Percentiles rank a stretch among this genome's conserved stretches.
Conservation (phyloP, 2,797 vertebrate species). For the Mastacembelus armatus region DNA sequence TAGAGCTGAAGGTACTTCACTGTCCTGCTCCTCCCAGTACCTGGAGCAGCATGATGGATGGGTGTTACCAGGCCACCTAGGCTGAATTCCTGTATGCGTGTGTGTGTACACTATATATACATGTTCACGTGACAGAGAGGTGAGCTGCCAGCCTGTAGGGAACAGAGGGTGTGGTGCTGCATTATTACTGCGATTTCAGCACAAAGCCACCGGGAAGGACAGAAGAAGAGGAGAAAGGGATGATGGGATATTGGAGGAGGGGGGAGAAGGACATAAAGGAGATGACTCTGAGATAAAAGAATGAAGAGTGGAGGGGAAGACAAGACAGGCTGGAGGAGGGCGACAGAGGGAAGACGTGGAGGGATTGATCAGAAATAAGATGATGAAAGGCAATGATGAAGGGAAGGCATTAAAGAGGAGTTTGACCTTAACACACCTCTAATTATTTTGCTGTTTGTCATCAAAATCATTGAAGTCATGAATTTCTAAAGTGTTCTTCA, state of each 20-base stretch:
- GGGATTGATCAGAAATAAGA: slow-evolving; percentile 51
- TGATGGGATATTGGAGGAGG: slow-evolving; percentile 48
- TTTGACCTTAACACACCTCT: slow-evolving; percentile 12
- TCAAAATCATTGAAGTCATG: background rate
- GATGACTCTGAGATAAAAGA: slow-evolving; percentile 32
- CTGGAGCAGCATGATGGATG: slow-evolving; percentile 66
- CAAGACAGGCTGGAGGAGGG: background rate
- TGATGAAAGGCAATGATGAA: slow-evolving; percentile 46
- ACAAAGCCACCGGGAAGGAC: slow-evolving; percentile 63
- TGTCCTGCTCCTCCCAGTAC: slow-evolving; percentile 27
- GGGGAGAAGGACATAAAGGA: slow-evolving; percentile 4
- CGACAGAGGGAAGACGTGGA: slow-evolving; percentile 1
- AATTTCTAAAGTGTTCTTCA: background rate
- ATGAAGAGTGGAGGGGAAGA: slow-evolving; percentile 16
- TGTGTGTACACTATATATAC: slow-evolving; percentile 34
- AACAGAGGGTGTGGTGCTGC: slow-evolving; percentile 49
- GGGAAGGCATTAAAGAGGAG: slow-evolving; percentile 37
- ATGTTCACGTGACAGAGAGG: slow-evolving; percentile 28
- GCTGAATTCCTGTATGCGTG: slow-evolving; percentile 19
- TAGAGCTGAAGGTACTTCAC: slow-evolving; percentile 4
- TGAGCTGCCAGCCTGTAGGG: slow-evolving; percentile 41
- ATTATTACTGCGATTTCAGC: slow-evolving; percentile 69
- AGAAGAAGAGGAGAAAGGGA: slow-evolving; percentile 44
- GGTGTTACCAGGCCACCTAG: slow-evolving; percentile 39
- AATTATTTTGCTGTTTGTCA: background rate